These are phyloP conservation scores for Papilio aristodemus DNA, from an alignment of 1,140 invertebrate genomes.

Conservation along the genomic window DNA sequence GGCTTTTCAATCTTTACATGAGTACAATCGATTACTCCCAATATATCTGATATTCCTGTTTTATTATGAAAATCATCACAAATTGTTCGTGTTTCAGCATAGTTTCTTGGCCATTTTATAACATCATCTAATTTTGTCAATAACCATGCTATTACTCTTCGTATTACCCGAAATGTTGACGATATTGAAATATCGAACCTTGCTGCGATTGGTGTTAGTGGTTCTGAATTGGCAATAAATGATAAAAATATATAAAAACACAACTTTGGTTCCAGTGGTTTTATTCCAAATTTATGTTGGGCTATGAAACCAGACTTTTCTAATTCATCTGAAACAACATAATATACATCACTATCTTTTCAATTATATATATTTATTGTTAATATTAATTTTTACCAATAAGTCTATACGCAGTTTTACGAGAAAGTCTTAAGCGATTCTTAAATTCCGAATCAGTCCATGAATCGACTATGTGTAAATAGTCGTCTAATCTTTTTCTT, in stretches of 20 bases:
- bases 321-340: constrained; percentile 54
- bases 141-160: constrained; percentile 61
- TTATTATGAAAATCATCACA: constrained; percentile 55
- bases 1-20: constrained; percentile 66
- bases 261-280: constrained; percentile 59
- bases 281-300: constrained; percentile 61
- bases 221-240: constrained; percentile 60
- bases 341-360: constrained; percentile 21
- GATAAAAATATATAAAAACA: constrained; percentile 67
- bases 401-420: constrained; percentile 49
- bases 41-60: constrained; percentile 54
- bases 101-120: constrained; percentile 60
- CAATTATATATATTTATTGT: constrained; percentile 26
- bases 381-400: constrained; percentile 45
- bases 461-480: constrained; percentile 60
- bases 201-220: constrained; percentile 59
- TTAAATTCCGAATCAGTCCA: constrained; percentile 60
- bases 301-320: constrained; percentile 61
- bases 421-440: constrained; percentile 51
- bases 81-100: constrained; percentile 48
- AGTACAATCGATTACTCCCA: constrained; percentile 60
- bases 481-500: constrained; percentile 57
- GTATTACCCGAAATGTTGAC: constrained; percentile 62
- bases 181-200: constrained; percentile 70
- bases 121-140: constrained; percentile 61